A percentile compares a stretch with the other conserved stretches of the same genome.
phyloP scores from a whole-genome alignment of 2,797 vertebrate species.

The Tokudaia tokunoshimensis region DNA sequence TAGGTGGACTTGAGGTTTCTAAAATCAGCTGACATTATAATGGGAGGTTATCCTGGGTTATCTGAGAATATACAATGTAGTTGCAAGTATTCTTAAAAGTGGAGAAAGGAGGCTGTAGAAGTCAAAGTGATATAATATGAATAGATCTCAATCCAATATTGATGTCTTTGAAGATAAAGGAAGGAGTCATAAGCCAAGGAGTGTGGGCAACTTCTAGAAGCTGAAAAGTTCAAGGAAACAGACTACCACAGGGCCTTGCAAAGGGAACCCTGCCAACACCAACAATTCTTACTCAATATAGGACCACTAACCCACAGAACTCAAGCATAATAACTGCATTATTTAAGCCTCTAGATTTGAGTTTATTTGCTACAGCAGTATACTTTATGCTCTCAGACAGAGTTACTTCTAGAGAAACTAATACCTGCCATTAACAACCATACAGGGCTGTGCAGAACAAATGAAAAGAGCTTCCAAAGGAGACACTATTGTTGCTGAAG shows the following conservation, averaged over 20 bases:
- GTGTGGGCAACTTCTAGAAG: background rate
- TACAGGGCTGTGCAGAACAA: background rate
- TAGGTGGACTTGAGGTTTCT: background rate
- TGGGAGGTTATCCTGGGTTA: background rate
- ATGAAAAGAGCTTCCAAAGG: background rate
- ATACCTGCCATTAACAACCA: background rate
- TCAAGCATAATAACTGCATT: background rate
- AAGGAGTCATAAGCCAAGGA: background rate
- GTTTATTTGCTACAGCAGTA: background rate
- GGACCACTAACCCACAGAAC: background rate
- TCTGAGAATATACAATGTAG: background rate
- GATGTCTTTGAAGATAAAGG: background rate
- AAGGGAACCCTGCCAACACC: background rate
- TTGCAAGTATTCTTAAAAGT: background rate
- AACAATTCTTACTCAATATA: background rate
- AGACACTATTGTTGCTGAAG: background rate
- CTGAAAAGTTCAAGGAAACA: background rate
- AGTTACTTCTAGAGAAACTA: constrained; percentile 10
- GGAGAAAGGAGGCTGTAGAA: background rate
- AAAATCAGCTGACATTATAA: background rate
- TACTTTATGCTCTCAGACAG: background rate
- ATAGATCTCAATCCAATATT: background rate
- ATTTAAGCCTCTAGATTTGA: background rate
- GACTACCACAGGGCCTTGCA: background rate
- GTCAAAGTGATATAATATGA: background rate